Conservation (phyloP, 2,113 vertebrate genomes). For the Clarias gariepinus region DNA sequence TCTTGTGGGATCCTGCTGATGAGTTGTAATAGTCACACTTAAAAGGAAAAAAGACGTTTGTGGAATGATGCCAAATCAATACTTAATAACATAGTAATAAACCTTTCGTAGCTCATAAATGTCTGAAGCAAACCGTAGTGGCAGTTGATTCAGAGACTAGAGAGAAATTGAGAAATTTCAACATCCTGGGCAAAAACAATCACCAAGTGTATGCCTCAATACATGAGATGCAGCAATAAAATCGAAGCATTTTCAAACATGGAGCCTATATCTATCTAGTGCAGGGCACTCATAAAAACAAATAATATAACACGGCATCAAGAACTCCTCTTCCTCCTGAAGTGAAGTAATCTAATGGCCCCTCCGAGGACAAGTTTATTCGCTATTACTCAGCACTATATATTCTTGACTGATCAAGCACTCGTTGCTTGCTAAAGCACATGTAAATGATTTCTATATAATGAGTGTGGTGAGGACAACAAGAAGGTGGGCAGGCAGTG, state of each 20-base stretch:
- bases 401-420: slow-evolving; percentile 45
- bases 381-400: slow-evolving; percentile 17
- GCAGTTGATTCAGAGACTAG: neutral
- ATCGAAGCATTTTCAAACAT: slow-evolving; percentile 49
- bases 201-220: slow-evolving; percentile 7
- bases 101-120: slow-evolving; percentile 11
- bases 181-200: slow-evolving; percentile 16
- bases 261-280: slow-evolving; percentile 25
- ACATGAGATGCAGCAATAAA: slow-evolving; percentile 1
- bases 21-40: slow-evolving; percentile 33
- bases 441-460: slow-evolving; percentile 37
- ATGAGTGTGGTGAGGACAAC: slow-evolving; percentile 18
- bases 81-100: slow-evolving; percentile 23
- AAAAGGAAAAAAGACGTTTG: slow-evolving; percentile 18
- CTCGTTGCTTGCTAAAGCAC: slow-evolving; percentile 21
- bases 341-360: slow-evolving; percentile 41
- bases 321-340: slow-evolving; percentile 31
- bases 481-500: neutral
- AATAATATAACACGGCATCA: slow-evolving; percentile 41
- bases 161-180: slow-evolving; percentile 5
- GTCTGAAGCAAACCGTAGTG: neutral
- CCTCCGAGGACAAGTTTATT: slow-evolving; percentile 32
- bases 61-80: neutral
- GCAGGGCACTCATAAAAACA: slow-evolving; percentile 32
- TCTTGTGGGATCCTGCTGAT: slow-evolving; percentile 32